Evolutionary conservation across 1,140 invertebrate genomes (phyloP).

Genomic region (Physella acuta): DNA sequence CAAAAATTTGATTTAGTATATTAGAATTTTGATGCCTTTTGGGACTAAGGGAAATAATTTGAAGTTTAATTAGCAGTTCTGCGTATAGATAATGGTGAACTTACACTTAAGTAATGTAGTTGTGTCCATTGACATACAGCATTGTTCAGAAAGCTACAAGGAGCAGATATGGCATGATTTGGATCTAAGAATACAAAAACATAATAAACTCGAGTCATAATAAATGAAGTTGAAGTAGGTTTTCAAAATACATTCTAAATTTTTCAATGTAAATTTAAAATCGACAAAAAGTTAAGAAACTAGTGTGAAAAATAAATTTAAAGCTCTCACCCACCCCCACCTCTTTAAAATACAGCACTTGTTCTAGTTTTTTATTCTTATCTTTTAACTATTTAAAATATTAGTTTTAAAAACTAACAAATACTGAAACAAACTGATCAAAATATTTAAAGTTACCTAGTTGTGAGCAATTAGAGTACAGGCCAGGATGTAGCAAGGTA

Average conservation of each 20-base stretch:
- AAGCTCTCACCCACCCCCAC: background rate
- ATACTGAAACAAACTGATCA: background rate
- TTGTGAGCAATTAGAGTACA: constrained; percentile 28
- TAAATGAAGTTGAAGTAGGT: too few species aligned
- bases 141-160: constrained; percentile 1
- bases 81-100: background rate
- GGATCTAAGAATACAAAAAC: constrained; percentile 30
- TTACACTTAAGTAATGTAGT: constrained; percentile 7
- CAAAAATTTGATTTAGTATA: background rate
- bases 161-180: background rate
- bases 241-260: background rate
- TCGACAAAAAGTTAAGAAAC: background rate
- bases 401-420: background rate
- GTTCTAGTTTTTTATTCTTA: background rate
- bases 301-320: background rate
- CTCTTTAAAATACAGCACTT: background rate
- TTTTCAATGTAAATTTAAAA: background rate
- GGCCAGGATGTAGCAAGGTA: constrained; percentile 23
- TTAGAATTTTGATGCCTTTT: background rate
- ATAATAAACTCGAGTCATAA: too few species aligned
- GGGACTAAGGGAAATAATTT: background rate
- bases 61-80: background rate
- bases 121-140: constrained; percentile 1
- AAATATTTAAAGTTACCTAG: constrained; percentile 1
- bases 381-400: background rate